Percentiles rank a stretch among this genome's conserved stretches.
phyloP scores from a whole-genome alignment of 2,113 vertebrate species.

The Ifrita kowaldi region DNA sequence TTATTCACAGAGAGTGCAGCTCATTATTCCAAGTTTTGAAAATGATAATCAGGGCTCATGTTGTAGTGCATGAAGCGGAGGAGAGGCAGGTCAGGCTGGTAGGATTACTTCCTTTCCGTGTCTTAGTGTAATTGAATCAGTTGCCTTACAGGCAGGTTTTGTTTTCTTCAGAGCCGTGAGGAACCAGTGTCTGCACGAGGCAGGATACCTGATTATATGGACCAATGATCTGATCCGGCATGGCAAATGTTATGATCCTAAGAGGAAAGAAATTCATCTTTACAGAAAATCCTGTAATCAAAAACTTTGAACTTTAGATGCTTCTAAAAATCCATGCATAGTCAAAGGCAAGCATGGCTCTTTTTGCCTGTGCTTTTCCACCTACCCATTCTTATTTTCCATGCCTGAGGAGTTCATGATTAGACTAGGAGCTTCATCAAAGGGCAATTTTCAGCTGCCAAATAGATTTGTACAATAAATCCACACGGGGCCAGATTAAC shows the following conservation, averaged over 20 bases:
- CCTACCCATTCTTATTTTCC: constrained; percentile 18
- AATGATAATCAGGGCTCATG: not conserved
- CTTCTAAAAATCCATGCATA: constrained; percentile 9
- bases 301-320: constrained; percentile 27
- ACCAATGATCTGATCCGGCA: constrained; percentile 3
- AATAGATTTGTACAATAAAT: constrained; percentile 65
- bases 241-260: constrained; percentile 2
- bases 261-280: not conserved
- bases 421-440: constrained; percentile 47
- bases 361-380: not conserved
- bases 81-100: not conserved
- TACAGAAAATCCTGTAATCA: constrained; percentile 24
- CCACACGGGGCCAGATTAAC: constrained; percentile 55
- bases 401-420: constrained; percentile 34
- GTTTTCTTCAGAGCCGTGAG: not conserved
- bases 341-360: constrained; percentile 22
- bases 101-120: not conserved
- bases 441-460: constrained; percentile 60
- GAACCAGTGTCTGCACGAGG: not conserved
- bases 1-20: not conserved
- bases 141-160: not conserved
- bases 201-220: constrained; percentile 4
- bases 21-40: not conserved
- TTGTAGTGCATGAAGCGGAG: not conserved
- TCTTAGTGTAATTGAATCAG: not conserved